phyloP scores from a whole-genome alignment of 2,113 vertebrate genomes.

The Macaca fascicularis region T2T-MFA8v1.1 NC_088377.1:99267501-99268000 shows the following conservation, averaged over 20 bases:
- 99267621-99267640: not conserved
- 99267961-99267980: not conserved
- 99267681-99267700: not conserved
- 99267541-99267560: not conserved
- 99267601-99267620: not conserved
- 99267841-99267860: not conserved
- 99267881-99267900: not conserved
- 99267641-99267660: fast-evolving
- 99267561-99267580: not conserved
- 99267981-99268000: not conserved
- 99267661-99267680: not conserved
- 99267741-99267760: not conserved
- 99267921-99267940: not conserved
- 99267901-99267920: not conserved
- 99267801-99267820: not conserved
- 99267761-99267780: no score
- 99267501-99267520: not conserved
- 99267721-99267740: not conserved
- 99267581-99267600: not conserved
- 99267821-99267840: not conserved
- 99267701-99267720: not conserved
- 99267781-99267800: not conserved
- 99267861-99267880: not conserved
- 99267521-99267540: not conserved
- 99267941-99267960: not conserved